These are phyloP conservation scores for Plodia interpunctella DNA, from an alignment of 1,140 invertebrate genomes.

Conservation along the genomic window DNA sequence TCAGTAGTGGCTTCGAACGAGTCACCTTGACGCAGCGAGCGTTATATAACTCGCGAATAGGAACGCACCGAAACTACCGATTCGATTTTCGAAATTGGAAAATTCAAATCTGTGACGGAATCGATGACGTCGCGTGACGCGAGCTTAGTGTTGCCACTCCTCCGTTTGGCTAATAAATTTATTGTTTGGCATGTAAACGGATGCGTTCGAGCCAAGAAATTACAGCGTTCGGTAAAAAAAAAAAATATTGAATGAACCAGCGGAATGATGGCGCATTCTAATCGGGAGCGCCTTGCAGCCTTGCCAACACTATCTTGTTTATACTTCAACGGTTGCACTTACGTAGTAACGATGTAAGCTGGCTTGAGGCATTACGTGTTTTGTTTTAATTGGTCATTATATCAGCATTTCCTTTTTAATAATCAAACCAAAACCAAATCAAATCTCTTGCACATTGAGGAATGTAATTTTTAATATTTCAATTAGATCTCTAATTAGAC, in stretches of 20 bases:
- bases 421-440: too few relatives aligned
- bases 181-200: conserved; percentile 77
- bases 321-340: conserved; percentile 56
- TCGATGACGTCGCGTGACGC: conserved; percentile 65
- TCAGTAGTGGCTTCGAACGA: conserved; percentile 61
- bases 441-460: too few relatives aligned
- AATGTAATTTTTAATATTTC: too few relatives aligned
- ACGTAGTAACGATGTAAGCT: not conserved
- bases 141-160: conserved; percentile 65
- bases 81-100: conserved; percentile 46
- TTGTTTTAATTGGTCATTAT: too few relatives aligned
- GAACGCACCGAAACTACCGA: conserved; percentile 30
- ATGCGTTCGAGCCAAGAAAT: conserved; percentile 77
- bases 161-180: conserved; percentile 74
- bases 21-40: conserved; percentile 67
- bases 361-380: not conserved
- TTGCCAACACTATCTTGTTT: conserved; percentile 66
- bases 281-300: conserved; percentile 52
- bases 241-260: conserved; percentile 74
- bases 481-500: too few relatives aligned
- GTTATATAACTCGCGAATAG: conserved; percentile 60
- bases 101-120: conserved; percentile 59
- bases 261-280: conserved; percentile 67
- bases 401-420: too few relatives aligned
- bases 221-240: conserved; percentile 74